Base-by-base conservation (phyloP, 2,888 invertebrate species). In the Orthosia gothica region DNA sequence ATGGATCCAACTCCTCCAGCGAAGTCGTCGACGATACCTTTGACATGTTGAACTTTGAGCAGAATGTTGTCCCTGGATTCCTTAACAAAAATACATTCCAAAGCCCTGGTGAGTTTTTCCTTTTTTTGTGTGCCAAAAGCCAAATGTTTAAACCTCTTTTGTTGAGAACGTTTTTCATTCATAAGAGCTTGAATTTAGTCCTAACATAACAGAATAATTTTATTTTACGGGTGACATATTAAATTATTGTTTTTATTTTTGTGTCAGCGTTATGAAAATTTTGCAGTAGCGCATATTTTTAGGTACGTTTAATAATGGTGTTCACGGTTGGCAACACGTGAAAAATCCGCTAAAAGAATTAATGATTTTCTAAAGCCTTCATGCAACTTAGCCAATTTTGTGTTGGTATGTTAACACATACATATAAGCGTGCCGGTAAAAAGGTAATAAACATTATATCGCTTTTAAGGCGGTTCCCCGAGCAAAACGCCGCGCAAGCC, bases 11-110 rank as follows among this genome's bases (percentile, higher is more conserved):
- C 86, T 90, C 91, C 70, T 92, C 94, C 20, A 86, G 79, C 58
- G 94, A 93, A 32, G 85, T 86, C 16, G 86, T 88, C 12, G 94
- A 93, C 63, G 94, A 94, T 45, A 85, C 93, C 3, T 93, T 96
- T 79, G 96, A 96, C 69, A 92, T 95, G 88, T 81, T 92, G 64
- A 92, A 96, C 89, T 96, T 96, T 70, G 96, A 95, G 76, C 93
- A 95, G 74, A 95, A 95, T 71, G 93, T 96, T 45, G 93, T 96
- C n/a, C 95, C 96, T 9, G 94, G 95, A 65, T 96, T 96, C 88
- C 90, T 96, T 58, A 96, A 96, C 84, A 91, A 92, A 79, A 92
- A 91, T 91, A 95, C 96, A 95, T 95, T 95, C 94, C 96, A 95
- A 88, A 95, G 88, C 69, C 86, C 91, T 82, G 90, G 91, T 91